A percentile compares a stretch with the other conserved stretches of the same genome.
Evolutionary conservation across 2,797 vertebrate species (phyloP).

Genomic region (Coregonus suidteri): DNA sequence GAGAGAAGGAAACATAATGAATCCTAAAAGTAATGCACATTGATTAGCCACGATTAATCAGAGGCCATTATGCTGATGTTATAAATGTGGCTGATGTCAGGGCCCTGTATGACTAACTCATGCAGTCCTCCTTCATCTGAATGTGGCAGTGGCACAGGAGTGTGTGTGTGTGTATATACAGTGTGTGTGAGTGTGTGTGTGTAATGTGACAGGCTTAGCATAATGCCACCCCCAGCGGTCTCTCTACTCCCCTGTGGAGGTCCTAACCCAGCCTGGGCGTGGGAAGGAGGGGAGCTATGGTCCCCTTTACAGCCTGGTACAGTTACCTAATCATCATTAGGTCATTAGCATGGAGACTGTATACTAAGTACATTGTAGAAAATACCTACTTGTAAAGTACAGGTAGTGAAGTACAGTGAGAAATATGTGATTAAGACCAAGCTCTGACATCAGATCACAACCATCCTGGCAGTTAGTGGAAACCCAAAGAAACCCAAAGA

Average conservation of each 20-base stretch:
- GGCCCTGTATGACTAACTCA: slow-evolving; percentile 26
- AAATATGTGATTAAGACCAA: background rate
- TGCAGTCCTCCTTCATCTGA: slow-evolving; percentile 56
- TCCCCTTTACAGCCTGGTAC: background rate
- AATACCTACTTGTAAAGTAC: slow-evolving; percentile 1
- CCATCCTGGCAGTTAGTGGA: background rate
- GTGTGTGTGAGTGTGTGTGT: background rate
- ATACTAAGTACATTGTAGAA: background rate
- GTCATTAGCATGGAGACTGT: background rate
- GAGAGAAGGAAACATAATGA: slow-evolving; percentile 43
- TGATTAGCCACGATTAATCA: slow-evolving; percentile 65
- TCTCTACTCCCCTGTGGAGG: background rate
- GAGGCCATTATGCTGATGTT: slow-evolving; percentile 43
- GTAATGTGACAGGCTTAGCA: background rate
- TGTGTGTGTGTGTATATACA: slow-evolving; percentile 8
- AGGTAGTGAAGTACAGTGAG: slow-evolving; percentile 5
- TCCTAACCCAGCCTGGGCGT: background rate
- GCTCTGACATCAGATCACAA: background rate
- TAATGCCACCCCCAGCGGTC: background rate
- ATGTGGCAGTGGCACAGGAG: slow-evolving; percentile 27
- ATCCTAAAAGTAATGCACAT: slow-evolving; percentile 60
- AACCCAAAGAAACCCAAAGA: background rate
- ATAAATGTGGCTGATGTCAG: slow-evolving; percentile 54
- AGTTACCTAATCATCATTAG: background rate
- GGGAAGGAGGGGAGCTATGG: background rate